A percentile compares a stretch with the other conserved stretches of the same genome.
phyloP scores from a whole-genome alignment of 23 tunicate genomes.

The Corella eumyota region DNA sequence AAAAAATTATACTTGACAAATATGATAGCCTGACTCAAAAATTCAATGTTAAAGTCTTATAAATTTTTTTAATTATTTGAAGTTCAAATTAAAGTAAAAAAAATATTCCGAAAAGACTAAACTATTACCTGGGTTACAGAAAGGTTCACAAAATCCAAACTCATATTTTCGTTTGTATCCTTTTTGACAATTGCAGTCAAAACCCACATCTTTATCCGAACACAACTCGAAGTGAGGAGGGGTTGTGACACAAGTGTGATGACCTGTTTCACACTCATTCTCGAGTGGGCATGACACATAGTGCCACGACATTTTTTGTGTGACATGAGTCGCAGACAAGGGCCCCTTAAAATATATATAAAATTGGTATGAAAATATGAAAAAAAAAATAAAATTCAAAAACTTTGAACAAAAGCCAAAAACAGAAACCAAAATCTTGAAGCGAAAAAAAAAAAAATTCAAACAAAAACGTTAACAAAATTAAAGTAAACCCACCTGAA shows the following conservation, averaged over 20 bases:
- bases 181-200: slow-evolving; percentile 28
- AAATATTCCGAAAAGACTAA: neutral
- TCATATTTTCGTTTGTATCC: slow-evolving; percentile 20
- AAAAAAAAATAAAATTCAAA: neutral
- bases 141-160: slow-evolving; percentile 21
- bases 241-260: slow-evolving; percentile 16
- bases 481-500: too few relatives aligned
- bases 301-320: slow-evolving; percentile 17
- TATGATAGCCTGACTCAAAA: too few relatives aligned
- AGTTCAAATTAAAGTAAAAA: slow-evolving; percentile 2
- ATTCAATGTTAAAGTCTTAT: too few relatives aligned
- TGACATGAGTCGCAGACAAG: neutral
- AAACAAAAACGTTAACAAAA: too few relatives aligned
- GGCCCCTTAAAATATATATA: too few relatives aligned
- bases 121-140: slow-evolving; percentile 30
- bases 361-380: too few relatives aligned
- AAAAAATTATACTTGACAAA: too few relatives aligned
- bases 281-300: slow-evolving; percentile 42
- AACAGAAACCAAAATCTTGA: neutral
- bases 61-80: too few relatives aligned
- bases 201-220: slow-evolving; percentile 30
- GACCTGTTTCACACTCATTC: slow-evolving; percentile 44
- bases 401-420: neutral
- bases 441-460: too few relatives aligned
- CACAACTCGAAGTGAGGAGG: slow-evolving; percentile 14